phyloP scores from a whole-genome alignment of 2,888 invertebrate genomes.

The Amblyjoppa fuscipennis region DNA sequence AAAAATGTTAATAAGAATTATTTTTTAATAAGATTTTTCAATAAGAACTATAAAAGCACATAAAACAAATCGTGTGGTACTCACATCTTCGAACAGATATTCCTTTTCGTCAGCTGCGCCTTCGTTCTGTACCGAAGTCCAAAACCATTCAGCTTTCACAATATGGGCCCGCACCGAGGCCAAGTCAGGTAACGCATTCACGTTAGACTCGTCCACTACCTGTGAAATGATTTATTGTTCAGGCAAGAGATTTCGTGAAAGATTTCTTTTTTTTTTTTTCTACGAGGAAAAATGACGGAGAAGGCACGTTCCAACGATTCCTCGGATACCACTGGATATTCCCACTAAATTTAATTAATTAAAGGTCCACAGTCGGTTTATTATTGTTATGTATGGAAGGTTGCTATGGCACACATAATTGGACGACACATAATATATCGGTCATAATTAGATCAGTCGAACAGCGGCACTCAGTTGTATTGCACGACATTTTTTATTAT shows the following conservation, averaged over 20 bases:
- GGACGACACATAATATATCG: neutral
- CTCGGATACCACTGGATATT: constrained; percentile 21
- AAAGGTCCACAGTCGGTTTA: constrained; percentile 23
- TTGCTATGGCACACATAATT: neutral
- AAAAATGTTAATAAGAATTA: neutral
- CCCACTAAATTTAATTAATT: constrained; percentile 22
- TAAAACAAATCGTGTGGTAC: constrained; percentile 78
- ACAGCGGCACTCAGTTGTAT: neutral
- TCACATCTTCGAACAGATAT: constrained; percentile 94
- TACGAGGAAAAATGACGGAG: constrained; percentile 40
- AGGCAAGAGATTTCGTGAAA: constrained; percentile 19
- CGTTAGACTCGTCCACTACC: constrained; percentile 94
- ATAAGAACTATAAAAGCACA: neutral
- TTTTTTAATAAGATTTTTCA: constrained; percentile 70
- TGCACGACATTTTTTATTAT: neutral
- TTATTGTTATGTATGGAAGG: neutral
- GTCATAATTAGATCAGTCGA: neutral
- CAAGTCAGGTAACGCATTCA: constrained; percentile 90
- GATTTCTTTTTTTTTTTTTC: neutral
- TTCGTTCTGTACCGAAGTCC: constrained; percentile 98
- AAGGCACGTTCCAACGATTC: constrained; percentile 55
- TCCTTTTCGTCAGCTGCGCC: constrained; percentile 96
- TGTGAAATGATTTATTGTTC: constrained; percentile 82
- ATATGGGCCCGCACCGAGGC: constrained; percentile 90
- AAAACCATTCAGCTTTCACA: constrained; percentile 98